A percentile compares a stretch with the other conserved stretches of the same genome.
phyloP scores from a whole-genome alignment of 2,888 invertebrate species.

The Latrodectus elegans region DNA sequence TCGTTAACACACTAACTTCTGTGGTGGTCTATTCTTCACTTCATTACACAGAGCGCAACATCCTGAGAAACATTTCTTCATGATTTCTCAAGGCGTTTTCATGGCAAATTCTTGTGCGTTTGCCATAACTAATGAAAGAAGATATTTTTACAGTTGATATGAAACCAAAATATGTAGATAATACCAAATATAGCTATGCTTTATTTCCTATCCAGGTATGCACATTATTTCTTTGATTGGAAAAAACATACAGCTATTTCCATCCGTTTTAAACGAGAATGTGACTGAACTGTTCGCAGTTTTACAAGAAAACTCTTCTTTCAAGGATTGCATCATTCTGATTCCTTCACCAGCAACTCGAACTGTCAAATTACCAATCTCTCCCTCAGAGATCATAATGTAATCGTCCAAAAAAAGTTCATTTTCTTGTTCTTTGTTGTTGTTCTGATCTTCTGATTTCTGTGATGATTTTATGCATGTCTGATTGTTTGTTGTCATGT shows the following conservation, averaged over 20 bases:
- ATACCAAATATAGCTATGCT: not conserved
- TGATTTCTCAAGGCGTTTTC: no score
- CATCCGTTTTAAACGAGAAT: conserved; percentile 10
- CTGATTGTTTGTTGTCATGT: conserved; percentile 11
- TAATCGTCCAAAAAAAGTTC: conserved; percentile 42
- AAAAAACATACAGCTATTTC: conserved; percentile 6
- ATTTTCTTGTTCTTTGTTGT: not conserved
- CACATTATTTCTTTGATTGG: conserved; percentile 49
- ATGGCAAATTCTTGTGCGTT: no score
- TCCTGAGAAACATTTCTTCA: no score
- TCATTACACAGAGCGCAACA: no score
- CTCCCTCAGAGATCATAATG: conserved; percentile 30
- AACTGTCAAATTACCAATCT: conserved; percentile 18
- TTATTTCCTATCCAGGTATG: not conserved
- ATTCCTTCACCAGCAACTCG: conserved; percentile 37
- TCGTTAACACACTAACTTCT: no score
- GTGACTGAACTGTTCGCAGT: not conserved
- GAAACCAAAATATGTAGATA: no score
- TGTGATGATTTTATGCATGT: conserved; percentile 8
- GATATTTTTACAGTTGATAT: no score
- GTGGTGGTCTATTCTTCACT: no score
- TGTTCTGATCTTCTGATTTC: conserved; percentile 9
- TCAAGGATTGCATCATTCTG: conserved; percentile 24
- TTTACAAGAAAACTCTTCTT: conserved; percentile 9
- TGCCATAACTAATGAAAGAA: no score